A percentile compares a stretch with the other conserved stretches of the same genome.
These are phyloP conservation scores for Pocota personata DNA, from an alignment of 2,888 invertebrate species.

Conservation along the genomic window DNA sequence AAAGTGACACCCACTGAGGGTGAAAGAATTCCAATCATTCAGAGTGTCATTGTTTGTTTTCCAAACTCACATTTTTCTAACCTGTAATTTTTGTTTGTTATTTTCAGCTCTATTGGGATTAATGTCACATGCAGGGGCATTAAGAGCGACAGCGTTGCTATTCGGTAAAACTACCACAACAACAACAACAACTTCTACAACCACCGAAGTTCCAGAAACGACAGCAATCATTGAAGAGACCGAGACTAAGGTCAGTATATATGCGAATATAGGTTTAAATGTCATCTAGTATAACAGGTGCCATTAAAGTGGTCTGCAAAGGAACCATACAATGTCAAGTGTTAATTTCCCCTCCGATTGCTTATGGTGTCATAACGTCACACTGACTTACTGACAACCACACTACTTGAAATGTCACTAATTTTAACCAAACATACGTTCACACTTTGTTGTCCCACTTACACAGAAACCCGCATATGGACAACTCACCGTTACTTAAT, in stretches of 20 bases:
- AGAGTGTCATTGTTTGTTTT: neutral
- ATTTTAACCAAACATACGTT: slow-evolving; percentile 22
- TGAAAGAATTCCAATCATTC: neutral
- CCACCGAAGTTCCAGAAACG: slow-evolving; percentile 78
- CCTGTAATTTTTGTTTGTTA: slow-evolving; percentile 23
- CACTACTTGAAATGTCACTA: neutral
- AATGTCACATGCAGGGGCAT: slow-evolving; percentile 84
- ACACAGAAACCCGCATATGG: slow-evolving; percentile 66
- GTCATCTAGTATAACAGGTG: slow-evolving; percentile 28
- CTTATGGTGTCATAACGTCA: neutral
- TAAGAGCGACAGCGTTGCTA: slow-evolving; percentile 85
- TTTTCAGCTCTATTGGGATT: slow-evolving; percentile 83
- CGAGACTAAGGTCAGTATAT: slow-evolving; percentile 69
- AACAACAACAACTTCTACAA: slow-evolving; percentile 83
- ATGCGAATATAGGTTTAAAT: neutral
- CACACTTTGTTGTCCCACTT: slow-evolving; percentile 59
- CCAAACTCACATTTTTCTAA: neutral
- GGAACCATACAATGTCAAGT: neutral
- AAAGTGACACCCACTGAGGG: slow-evolving; percentile 19
- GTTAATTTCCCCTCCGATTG: neutral
- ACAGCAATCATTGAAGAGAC: slow-evolving; percentile 75
- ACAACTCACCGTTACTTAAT: slow-evolving; percentile 61
- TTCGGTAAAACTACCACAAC: slow-evolving; percentile 83
- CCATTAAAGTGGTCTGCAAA: neutral
- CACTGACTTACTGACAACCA: neutral